Evolutionary conservation across 2,888 invertebrate genomes (phyloP), one percentile per base, ranked within the genome.

Genomic region (Amiota minor): DNA sequence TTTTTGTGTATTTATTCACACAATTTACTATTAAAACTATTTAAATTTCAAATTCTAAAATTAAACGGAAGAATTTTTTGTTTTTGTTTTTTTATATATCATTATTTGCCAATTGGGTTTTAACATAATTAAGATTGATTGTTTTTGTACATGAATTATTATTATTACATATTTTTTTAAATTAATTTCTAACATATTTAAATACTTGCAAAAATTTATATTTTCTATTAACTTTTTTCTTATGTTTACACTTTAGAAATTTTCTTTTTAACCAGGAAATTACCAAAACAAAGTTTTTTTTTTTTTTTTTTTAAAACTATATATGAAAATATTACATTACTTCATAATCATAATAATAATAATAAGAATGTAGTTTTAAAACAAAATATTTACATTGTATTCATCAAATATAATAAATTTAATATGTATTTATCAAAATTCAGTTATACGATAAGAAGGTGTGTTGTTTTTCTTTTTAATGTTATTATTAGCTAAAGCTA

Each of bases 381-480:
- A 68, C 67, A 53, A 47, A 68, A 68, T 68, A 68, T 68, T 68
- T 68, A 68, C 67, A 68, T 65, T 65, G 18, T 65, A 65, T 49
- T 45, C 47, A 11, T 18, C 45, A n/a, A n/a, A n/a, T n/a, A n/a
- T 47, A 49, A 14, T 65, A 18, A 35, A 45, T 65, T 45, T 49
- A 35, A 49, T 59, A 12, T 45, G 53, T 23, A 62, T 35, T 53
- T 68, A 68, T 68, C 49, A 53, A 68, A 47, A 23, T 50, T 67
- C 1, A 10, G 12, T 47, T 14, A 23, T 23, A 23, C 1, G 23
- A 23, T 35, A 35, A 35, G 35, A 35, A 6, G 35, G 35, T 35
- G 6, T 35, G 6, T 35, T 23, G 23, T 23, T 23, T 23, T 23
- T 23, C 2, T 23, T 23, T 23, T 23, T 23, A 35, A 4, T 35